Evolutionary conservation across 2,888 invertebrate species (phyloP), one percentile per base, ranked within the genome.

Genomic region (Mythimna albipuncta): DNA sequence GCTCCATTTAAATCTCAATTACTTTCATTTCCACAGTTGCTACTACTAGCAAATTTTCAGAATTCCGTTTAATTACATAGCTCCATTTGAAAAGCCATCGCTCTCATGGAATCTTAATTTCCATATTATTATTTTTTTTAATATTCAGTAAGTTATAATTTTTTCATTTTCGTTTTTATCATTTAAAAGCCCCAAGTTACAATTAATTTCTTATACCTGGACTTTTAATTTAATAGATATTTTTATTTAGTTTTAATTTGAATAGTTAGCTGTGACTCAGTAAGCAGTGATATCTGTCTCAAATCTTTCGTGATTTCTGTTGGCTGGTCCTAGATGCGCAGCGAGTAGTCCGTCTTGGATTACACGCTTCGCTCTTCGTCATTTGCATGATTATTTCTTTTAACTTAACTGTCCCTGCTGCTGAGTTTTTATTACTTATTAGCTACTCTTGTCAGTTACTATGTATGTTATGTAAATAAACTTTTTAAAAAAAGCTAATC

Each of bases 401-500:
- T 59, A 69, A 85, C 83, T 83, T 86, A 81, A 83, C 85, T 89
- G 85, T 89, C 86, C 89, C 87, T 85, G 91, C 92, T 93, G 88
- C 92, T 91, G 92, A 91, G 91, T 91, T 92, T 90, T 91, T 89
- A 89, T 91, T 92, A 91, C 91, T 88, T 92, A 90, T 78, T 91
- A 92, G 87, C 91, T 92, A 92, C 87, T 91, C 90, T 92, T 93
- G 91, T 94, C 92, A 92, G 93, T 94, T 94, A 85, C 83, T 93
- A 92, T 94, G 91, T 92, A 94, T 94, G 93, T 94, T 94, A 94
- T 94, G 95, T 95, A 95, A 95, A 95, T 95, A 95, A 94, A 94
- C 92, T 93, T 93, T 94, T 91, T 91, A 89, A 91, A 91, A 80
- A 91, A 88, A 85, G 81, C 81, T 81, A 87, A 89, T 90, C 85